A percentile compares a stretch with the other conserved stretches of the same genome.
Evolutionary conservation across 2,797 vertebrate genomes (phyloP).

Genomic region (Enteromius unitaeniatus): DNA sequence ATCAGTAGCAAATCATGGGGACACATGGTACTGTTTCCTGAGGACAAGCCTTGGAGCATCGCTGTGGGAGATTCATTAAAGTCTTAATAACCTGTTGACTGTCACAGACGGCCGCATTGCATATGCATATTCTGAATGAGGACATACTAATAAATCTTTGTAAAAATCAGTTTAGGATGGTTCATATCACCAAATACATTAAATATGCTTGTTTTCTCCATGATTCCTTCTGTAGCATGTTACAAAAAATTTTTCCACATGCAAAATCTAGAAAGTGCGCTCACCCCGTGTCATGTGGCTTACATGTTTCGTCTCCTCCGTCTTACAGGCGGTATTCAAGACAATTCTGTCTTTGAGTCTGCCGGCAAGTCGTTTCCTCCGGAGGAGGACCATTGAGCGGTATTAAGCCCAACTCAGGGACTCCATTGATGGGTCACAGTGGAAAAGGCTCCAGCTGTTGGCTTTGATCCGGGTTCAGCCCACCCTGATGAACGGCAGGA

Average conservation of each 20-base stretch:
- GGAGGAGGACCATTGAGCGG: conserved; percentile 31
- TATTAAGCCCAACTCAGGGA: conserved; percentile 46
- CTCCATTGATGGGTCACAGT: conserved; percentile 46
- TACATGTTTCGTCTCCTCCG: conserved; percentile 46
- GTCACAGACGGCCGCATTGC: conserved; percentile 13
- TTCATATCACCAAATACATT: not conserved
- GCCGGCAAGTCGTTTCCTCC: conserved; percentile 27
- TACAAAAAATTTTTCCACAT: not conserved
- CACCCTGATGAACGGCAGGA: conserved; percentile 26
- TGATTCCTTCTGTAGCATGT: not conserved
- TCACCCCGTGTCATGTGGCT: conserved; percentile 48
- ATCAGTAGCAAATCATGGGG: conserved; percentile 7
- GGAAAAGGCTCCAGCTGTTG: conserved; percentile 44
- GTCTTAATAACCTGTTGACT: conserved; percentile 51
- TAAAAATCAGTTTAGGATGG: not conserved
- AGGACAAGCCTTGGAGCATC: not conserved
- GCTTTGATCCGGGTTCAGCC: conserved; percentile 25
- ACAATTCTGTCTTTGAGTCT: conserved; percentile 28
- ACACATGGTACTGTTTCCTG: not conserved
- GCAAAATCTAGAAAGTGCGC: conserved; percentile 30
- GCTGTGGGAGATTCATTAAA: conserved; percentile 41
- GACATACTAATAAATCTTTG: not conserved
- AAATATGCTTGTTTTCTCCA: not conserved
- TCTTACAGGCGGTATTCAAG: conserved; percentile 20
- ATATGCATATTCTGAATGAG: no score